Evolutionary conservation across 2,113 vertebrate genomes (phyloP).

Genomic region (Pterocles orientalis): DNA sequence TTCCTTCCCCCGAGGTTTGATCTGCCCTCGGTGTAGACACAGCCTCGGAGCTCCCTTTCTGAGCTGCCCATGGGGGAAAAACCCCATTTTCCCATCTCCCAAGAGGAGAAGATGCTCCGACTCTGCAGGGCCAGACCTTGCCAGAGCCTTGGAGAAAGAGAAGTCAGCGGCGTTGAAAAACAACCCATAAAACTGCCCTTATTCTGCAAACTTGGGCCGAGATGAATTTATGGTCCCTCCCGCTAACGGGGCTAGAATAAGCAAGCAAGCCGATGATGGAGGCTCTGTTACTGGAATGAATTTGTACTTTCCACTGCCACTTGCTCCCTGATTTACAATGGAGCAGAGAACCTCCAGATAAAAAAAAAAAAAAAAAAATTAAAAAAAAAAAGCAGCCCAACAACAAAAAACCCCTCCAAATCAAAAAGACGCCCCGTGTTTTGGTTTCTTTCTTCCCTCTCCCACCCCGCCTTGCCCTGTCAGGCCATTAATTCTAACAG

Average conservation of each 20-base stretch:
- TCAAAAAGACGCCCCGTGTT: not conserved
- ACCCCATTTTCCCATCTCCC: not conserved
- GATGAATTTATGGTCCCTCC: not conserved
- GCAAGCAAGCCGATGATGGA: not conserved
- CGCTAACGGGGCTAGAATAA: not conserved
- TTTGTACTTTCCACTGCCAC: constrained; percentile 22
- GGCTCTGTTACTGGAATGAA: not conserved
- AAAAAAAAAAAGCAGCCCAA: not conserved
- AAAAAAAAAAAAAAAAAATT: not conserved
- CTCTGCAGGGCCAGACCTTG: not conserved
- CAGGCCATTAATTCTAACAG: constrained; percentile 78
- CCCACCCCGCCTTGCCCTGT: constrained; percentile 60
- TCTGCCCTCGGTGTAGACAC: not conserved
- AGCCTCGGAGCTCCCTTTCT: not conserved
- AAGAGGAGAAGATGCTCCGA: not conserved
- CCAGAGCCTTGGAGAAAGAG: not conserved
- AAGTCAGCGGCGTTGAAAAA: not conserved
- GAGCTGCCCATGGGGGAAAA: not conserved
- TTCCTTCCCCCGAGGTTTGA: not conserved
- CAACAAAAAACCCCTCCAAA: not conserved
- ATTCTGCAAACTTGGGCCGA: not conserved
- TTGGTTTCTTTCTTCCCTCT: constrained; percentile 27
- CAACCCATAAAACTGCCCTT: not conserved
- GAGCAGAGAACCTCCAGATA: not conserved
- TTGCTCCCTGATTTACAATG: constrained; percentile 43